phyloP scores from a whole-genome alignment of 2,888 invertebrate species.

The Philereme transversata region DNA sequence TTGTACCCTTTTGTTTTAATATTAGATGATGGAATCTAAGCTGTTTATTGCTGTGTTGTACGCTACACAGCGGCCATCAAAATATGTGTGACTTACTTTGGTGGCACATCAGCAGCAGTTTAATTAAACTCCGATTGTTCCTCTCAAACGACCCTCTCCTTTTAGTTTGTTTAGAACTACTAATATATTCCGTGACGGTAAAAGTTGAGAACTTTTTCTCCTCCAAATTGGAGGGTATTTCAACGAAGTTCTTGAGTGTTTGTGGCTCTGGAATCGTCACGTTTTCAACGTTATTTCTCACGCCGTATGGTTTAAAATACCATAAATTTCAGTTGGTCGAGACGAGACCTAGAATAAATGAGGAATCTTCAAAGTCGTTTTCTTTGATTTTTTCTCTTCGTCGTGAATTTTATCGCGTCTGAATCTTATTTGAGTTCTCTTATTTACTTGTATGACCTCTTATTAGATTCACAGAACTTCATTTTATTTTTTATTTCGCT shows the following conservation, averaged over 20 bases:
- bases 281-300: constrained; percentile 40
- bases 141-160: constrained; percentile 19
- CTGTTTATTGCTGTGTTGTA: constrained; percentile 12
- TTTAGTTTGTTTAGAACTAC: constrained; percentile 41
- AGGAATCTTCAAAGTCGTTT: constrained; percentile 38
- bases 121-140: constrained; percentile 34
- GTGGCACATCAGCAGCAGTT: constrained; percentile 20
- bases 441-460: constrained; percentile 25
- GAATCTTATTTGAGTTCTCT: constrained; percentile 34
- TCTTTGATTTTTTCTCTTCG: constrained; percentile 36
- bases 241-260: constrained; percentile 35
- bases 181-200: constrained; percentile 36
- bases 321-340: constrained; percentile 34
- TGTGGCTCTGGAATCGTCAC: constrained; percentile 34
- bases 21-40: constrained; percentile 5
- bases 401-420: constrained; percentile 37
- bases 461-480: constrained; percentile 17
- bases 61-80: constrained; percentile 21
- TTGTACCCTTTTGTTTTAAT: not conserved
- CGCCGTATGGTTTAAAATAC: constrained; percentile 38
- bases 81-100: constrained; percentile 28
- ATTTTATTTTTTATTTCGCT: constrained; percentile 10
- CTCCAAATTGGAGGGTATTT: constrained; percentile 40
- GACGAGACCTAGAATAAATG: constrained; percentile 46
- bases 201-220: constrained; percentile 40